Percentiles rank a stretch among this genome's conserved stretches.
Conservation (phyloP, 2,113 vertebrate species). For the Azemiops feae region DNA sequence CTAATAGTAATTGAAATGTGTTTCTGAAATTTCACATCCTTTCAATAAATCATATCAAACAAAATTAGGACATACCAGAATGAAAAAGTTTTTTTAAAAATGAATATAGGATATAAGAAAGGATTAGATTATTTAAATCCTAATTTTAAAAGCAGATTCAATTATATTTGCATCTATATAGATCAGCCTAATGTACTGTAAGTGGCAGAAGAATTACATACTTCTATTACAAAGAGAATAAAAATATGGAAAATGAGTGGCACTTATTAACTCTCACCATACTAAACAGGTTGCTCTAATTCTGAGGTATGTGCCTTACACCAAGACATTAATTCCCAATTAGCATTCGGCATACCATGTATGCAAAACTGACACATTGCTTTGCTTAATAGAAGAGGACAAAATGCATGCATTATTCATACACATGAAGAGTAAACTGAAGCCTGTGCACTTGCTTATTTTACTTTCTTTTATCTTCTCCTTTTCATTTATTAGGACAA, state of each 20-base stretch:
- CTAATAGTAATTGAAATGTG: slow-evolving; percentile 39
- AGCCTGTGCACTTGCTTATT: slow-evolving; percentile 44
- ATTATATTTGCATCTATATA: slow-evolving; percentile 25
- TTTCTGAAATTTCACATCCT: slow-evolving; percentile 44
- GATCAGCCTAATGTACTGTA: slow-evolving; percentile 16
- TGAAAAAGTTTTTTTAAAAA: background rate
- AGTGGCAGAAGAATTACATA: slow-evolving; percentile 28
- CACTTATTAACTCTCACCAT: background rate
- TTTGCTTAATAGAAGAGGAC: slow-evolving; percentile 40
- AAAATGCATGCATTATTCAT: slow-evolving; percentile 59
- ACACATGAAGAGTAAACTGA: slow-evolving; percentile 44
- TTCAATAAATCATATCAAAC: slow-evolving; percentile 30
- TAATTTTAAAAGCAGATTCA: slow-evolving; percentile 40
- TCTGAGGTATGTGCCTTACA: slow-evolving; percentile 27
- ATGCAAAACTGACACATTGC: slow-evolving; percentile 39
- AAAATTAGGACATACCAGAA: slow-evolving; percentile 19
- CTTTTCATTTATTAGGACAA: slow-evolving; percentile 54
- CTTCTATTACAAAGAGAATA: slow-evolving; percentile 41
- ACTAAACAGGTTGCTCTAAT: slow-evolving; percentile 26
- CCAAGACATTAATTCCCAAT: slow-evolving; percentile 49
- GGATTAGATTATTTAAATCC: slow-evolving; percentile 6
- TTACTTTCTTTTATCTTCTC: slow-evolving; percentile 52
- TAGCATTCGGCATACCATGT: slow-evolving; percentile 25
- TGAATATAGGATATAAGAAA: slow-evolving; percentile 31
- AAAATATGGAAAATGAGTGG: slow-evolving; percentile 27